Base-by-base conservation (phyloP, 2,888 invertebrate genomes). In the Protodeltote pygarga region DNA sequence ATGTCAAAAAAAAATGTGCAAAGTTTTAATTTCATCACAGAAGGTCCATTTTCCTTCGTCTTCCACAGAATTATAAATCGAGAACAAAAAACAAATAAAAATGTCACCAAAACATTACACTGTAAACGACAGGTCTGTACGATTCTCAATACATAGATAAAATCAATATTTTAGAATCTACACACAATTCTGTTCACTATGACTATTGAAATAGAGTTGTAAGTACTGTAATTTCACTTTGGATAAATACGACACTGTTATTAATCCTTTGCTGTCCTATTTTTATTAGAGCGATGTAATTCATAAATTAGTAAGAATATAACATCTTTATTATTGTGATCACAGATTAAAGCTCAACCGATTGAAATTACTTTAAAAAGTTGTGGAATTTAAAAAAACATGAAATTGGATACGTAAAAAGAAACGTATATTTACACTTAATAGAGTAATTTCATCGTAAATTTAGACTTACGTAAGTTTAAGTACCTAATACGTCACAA, bases 51-150 rank as follows among this genome's bases (percentile, higher is more conserved):
- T 53, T 49, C 46, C 48, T 65, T 44, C 14, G 19, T 45, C 35
- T 42, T 42, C 51, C 40, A 38, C 28, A 19, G 15, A 31, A 42
- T 14, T 39, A 33, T 24, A 17, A 41, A 40, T 21, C 27, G 9
- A 69, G 62, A 60, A 66, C 66, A 67, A 69, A 69, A 55, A 69
- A 38, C 33, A 31, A 47, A 50, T 9, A 47, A 27, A 33, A 45
- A 34, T 37, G 29, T 50, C 60, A 60, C 45, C 39, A 59, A 63
- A 54, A 59, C 38, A 58, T 67, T 59, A 65, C 44, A 49, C 34
- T 25, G 19, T 40, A 62, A 21, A 27, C 32, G 19, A 51, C 42
- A 9, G 11, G 41, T 64, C 40, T 45, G 27, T 31, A 55, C 14
- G 23, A 38, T 17, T 46, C 38, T 13, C 33, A 34, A 27, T 50